Base-by-base conservation (phyloP, 2,888 invertebrate genomes). In the Apodemia mormo region DNA sequence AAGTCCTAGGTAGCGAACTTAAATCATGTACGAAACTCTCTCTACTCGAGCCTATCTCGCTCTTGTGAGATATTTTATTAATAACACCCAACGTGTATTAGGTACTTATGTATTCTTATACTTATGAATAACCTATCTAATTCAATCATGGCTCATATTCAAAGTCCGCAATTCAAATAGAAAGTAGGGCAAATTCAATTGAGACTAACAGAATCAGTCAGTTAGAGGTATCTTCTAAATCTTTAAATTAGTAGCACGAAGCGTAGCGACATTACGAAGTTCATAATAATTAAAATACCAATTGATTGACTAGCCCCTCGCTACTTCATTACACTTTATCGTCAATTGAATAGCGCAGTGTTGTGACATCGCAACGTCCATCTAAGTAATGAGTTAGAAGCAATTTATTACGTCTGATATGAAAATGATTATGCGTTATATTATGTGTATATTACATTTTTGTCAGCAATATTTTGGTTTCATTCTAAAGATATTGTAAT, bases 221-320 rank as follows among this genome's bases (percentile, higher is more conserved):
- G 54, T 54, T n/a, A 54, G 54, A 54, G 54, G 43, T 43, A 9
- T 9, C 43, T 49, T 14, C 49, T 12, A 49, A 14, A 49, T 12
- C 49, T 6, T n/a, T 5, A n/a, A 52, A n/a, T 52, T n/a, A 14
- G 5, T 2, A 49, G 49, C 14, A 14, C 14, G 6, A 5, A 30
- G 56, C 3, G 6, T 6, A 30, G 56, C 10, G 29, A 29, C 56
- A 30, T 56, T 29, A 30, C 56, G 29, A 56, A 29, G 22, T 29
- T 56, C 56, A 29, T 56, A 29, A 56, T 56, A 29, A 58, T 58
- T 58, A 58, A 52, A 52, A 58, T 58, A 12, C 29, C 58, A 58
- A 58, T 58, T 30, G 29, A 30, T 58, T 30, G 58, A 58, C 12
- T 52, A n/a, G 52, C 4, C n/a, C 12, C 52, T 14, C 14, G n/a